Conservation (phyloP, 2,797 vertebrate genomes). For the Jordanella pulchra region DNA sequence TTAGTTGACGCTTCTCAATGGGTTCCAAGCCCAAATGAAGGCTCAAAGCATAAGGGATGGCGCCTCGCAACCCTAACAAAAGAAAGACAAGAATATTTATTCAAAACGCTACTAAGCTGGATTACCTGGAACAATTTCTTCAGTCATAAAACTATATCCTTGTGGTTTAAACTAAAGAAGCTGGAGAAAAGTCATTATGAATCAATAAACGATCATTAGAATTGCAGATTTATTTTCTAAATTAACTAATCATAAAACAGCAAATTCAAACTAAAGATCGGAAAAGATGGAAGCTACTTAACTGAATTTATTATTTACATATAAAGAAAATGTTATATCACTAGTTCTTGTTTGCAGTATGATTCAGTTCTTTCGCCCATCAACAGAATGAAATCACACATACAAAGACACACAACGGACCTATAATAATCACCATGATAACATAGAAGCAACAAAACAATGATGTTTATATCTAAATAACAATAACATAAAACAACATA, state of each 20-base stretch:
- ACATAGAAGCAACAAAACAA: background rate
- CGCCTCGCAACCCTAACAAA: conserved; percentile 88
- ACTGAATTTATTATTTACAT: background rate
- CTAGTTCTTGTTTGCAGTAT: background rate
- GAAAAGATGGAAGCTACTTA: background rate
- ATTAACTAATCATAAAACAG: background rate
- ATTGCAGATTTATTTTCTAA: background rate
- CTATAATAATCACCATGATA: background rate
- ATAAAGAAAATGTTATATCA: background rate
- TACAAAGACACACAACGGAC: background rate
- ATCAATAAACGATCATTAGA: background rate
- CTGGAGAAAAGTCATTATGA: background rate
- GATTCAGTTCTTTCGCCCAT: background rate
- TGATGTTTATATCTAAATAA: background rate
- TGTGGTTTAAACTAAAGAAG: background rate
- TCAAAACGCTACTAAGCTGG: background rate
- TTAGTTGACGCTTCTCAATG: conserved; percentile 95
- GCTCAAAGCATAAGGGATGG: conserved; percentile 96
- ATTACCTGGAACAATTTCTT: background rate
- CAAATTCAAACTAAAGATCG: background rate
- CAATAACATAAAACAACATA: background rate
- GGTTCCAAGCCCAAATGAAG: conserved; percentile 95
- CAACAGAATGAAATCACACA: background rate
- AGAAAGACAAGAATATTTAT: background rate
- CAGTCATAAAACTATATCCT: background rate